These are phyloP conservation scores for Dichetophora obliterata DNA, from an alignment of 2,888 invertebrate genomes.

Conservation along the genomic window DNA sequence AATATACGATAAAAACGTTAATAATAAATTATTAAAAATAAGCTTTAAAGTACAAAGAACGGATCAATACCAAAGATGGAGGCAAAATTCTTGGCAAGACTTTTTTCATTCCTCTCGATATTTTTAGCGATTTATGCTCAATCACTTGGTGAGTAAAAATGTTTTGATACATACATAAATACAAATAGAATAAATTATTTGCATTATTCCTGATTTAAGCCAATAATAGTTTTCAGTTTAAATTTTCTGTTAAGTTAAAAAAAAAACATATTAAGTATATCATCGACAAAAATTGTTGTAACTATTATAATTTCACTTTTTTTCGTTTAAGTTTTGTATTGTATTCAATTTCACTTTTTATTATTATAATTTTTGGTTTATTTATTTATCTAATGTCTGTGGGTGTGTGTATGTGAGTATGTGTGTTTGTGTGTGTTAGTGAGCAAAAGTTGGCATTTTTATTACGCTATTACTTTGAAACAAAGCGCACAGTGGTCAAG, in stretches of 20 bases:
- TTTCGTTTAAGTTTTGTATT: slow-evolving; percentile 10
- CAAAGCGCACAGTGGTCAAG: too few species aligned
- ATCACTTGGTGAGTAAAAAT: slow-evolving; percentile 63
- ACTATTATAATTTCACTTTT: neutral
- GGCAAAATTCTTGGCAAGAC: slow-evolving; percentile 68
- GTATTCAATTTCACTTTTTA: slow-evolving; percentile 34
- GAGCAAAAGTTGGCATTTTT: too few species aligned
- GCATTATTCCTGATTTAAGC: neutral
- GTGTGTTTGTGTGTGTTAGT: neutral
- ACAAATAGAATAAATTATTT: neutral
- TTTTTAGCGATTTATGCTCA: slow-evolving; percentile 69
- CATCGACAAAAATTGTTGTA: neutral
- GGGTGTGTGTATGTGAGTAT: too few species aligned
- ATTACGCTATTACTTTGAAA: too few species aligned
- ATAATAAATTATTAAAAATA: slow-evolving; percentile 51
- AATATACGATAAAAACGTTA: slow-evolving; percentile 46
- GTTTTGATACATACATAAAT: slow-evolving; percentile 24
- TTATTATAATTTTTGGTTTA: slow-evolving; percentile 6
- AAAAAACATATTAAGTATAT: neutral
- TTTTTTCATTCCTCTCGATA: slow-evolving; percentile 69
- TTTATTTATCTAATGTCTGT: neutral
- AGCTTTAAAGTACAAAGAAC: slow-evolving; percentile 58
- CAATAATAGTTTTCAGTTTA: neutral
- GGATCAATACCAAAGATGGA: slow-evolving; percentile 70
- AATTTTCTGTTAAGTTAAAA: slow-evolving; percentile 14